Evolutionary conservation across 2,888 invertebrate species (phyloP).

Genomic region (Pardosa pseudoannulata): DNA sequence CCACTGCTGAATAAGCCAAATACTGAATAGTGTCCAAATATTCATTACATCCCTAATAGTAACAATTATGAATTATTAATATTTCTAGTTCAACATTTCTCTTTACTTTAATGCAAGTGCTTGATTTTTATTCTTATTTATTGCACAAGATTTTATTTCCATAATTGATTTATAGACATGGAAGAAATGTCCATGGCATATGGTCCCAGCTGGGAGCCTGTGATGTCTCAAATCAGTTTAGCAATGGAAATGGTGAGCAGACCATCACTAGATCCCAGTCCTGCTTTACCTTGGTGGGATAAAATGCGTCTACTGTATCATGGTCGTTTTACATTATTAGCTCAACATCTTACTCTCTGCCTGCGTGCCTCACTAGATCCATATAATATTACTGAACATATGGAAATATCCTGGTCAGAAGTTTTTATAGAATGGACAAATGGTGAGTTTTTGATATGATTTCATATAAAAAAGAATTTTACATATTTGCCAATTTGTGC

Average conservation of each 20-base stretch:
- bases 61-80: no score
- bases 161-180: constrained; percentile 82
- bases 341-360: constrained; percentile 91
- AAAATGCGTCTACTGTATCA: constrained; percentile 94
- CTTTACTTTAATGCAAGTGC: no score
- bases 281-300: constrained; percentile 97
- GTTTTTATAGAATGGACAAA: constrained; percentile 95
- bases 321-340: constrained; percentile 92
- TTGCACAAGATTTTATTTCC: no score
- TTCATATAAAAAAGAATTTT: no score
- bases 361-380: constrained; percentile 98
- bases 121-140: no score
- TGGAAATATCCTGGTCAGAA: constrained; percentile 97
- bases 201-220: constrained; percentile 99
- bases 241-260: constrained; percentile 84
- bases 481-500: no score
- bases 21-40: no score
- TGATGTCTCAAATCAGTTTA: constrained; percentile 84
- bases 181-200: constrained; percentile 83
- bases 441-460: constrained; percentile 53
- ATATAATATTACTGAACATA: constrained; percentile 98
- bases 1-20: no score
- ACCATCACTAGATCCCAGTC: constrained; percentile 92
- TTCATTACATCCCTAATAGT: no score
- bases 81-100: no score